Evolutionary conservation across 2,888 invertebrate genomes (phyloP), one percentile per base, ranked within the genome.

Genomic region (Hecatera dysodea): DNA sequence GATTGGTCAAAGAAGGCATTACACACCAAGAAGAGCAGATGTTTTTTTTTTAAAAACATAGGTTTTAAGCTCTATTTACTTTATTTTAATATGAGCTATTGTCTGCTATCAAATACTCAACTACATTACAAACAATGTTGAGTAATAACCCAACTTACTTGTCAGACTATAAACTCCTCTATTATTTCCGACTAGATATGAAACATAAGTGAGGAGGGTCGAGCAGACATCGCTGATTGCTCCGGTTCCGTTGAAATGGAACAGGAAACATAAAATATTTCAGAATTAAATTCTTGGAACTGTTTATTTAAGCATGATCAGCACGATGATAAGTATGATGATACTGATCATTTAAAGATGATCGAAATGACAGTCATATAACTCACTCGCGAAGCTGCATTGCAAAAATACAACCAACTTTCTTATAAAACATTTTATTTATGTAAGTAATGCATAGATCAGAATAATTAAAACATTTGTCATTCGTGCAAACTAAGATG

Each of bases 121-220:
- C 24, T 61, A 50, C 5, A 33, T 11, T 27, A 50, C 29, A 72
- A 17, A 57, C n/a, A 70, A 1, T 50, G 50, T 61, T 61, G 33
- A 52, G 50, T 42, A 27, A 61, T 61, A n/a, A 73, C 61, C 24
- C 24, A 73, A 42, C 33, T 42, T 73, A 33, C 73, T 70, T 61
- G 64, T 57, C 46, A 75, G 59, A 42, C 61, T 60, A 53, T 74
- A 67, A 74, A 59, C 62, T 55, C 8, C 9, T n/a, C 39, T 62
- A 80, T 74, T 74, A 78, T 74, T 73, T 55, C 39, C 56, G 56
- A 48, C 63, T 53, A 62, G 61, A 61, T 62, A 71, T 67, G 55
- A 64, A 68, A 65, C 50, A 12, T 75, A 69, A 75, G 64, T 79
- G 71, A 75, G 12, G 27, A 80, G 81, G 71, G 76, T 80, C 70